Conservation (phyloP, 1,140 invertebrate genomes). For the Gryon sp. region DNA sequence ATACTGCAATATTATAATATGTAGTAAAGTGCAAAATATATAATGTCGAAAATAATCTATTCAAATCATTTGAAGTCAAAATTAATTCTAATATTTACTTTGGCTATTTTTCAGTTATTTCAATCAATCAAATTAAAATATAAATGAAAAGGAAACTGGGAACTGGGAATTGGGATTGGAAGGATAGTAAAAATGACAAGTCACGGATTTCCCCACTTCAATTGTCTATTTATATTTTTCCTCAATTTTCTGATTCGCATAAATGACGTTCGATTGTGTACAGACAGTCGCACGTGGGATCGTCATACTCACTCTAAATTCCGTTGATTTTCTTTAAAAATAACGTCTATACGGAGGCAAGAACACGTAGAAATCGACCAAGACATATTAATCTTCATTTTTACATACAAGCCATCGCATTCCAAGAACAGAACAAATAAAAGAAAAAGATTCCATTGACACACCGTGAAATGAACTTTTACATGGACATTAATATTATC, state of each 20-base stretch:
- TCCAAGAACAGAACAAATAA: constrained; percentile 35
- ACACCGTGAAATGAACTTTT: constrained; percentile 62
- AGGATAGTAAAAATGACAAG: constrained; percentile 1
- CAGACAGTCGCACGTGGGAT: constrained; percentile 69
- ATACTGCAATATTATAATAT: no score
- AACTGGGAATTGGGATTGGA: no score
- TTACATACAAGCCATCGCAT: constrained; percentile 51
- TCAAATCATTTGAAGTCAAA: no score
- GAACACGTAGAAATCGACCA: constrained; percentile 71
- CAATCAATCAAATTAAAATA: no score
- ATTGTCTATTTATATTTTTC: constrained; percentile 72
- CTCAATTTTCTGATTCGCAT: constrained; percentile 62
- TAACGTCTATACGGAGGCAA: constrained; percentile 71
- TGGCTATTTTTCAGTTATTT: no score
- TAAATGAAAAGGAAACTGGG: no score
- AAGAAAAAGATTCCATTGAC: constrained; percentile 25
- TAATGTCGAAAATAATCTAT: no score
- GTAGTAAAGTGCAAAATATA: no score
- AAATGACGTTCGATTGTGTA: constrained; percentile 71
- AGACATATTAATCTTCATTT: constrained; percentile 57
- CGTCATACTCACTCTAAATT: constrained; percentile 55
- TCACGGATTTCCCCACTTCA: constrained; percentile 57
- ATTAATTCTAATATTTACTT: no score
- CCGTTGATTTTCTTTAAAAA: constrained; percentile 72
- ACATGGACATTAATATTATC: constrained; percentile 61